These are phyloP conservation scores for Eucidaris tribuloides DNA, from an alignment of 35 echinoderm and acorn worm species.

Conservation along the genomic window DNA sequence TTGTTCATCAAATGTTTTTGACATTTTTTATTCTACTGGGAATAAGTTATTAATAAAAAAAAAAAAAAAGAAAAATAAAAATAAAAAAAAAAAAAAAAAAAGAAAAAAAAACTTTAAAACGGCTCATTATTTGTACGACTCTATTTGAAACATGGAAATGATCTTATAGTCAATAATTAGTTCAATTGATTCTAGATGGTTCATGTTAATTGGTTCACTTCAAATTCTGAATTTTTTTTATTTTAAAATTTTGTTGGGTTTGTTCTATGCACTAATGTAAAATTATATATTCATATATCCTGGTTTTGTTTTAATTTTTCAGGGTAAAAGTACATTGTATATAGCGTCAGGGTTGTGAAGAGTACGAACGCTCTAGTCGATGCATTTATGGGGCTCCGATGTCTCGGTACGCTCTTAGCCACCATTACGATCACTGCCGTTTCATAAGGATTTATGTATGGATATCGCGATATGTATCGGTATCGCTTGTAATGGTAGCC, in stretches of 20 bases:
- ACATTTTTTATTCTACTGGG: conserved; percentile 5
- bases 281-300: neutral
- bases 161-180: too few species aligned
- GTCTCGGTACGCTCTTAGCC: neutral
- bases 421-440: neutral
- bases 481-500: neutral
- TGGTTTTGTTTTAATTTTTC: neutral
- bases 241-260: neutral
- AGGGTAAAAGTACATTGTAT: neutral
- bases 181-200: neutral
- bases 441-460: neutral
- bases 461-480: neutral
- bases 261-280: too few species aligned
- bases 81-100: too few species aligned
- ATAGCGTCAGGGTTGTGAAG: neutral
- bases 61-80: too few species aligned
- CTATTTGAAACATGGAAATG: too few species aligned
- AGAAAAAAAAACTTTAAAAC: too few species aligned
- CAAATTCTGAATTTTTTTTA: neutral
- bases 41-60: too few species aligned
- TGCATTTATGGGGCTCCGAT: neutral
- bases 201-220: neutral
- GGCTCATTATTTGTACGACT: too few species aligned
- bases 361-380: neutral
- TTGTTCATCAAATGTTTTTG: neutral